Evolutionary conservation across 2,113 vertebrate species (phyloP), one percentile per base, ranked within the genome.

Genomic region (Lagopus muta): DNA sequence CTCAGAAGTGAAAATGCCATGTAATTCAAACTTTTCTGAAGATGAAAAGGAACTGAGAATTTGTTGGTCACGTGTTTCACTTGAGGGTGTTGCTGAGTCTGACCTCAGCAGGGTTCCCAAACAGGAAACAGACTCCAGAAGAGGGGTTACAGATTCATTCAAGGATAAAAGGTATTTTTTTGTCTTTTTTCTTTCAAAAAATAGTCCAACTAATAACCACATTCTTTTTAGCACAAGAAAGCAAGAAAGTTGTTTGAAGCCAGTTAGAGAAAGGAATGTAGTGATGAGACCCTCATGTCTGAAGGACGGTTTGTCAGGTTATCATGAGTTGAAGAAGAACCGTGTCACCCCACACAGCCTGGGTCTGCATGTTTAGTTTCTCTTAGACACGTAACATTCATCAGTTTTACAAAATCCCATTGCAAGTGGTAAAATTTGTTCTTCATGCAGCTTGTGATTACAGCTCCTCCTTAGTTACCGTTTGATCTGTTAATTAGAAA

Each of bases 181-280:
- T 84, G 45, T 27, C 15, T 82, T 77, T 74, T 89, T 45, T 87
- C 71, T 88, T 78, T 75, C 85, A 64, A 83, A 75, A 45, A 30
- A 0, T 40, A 55, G 15, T 54, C 52, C 45, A 69, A 42, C 25
- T 69, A 43, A 75, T 15, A 15, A 47, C 43, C 30, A 32, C 38
- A 43, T 71, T 47, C 18, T 13, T 78, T 86, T 78, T 72, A 36
- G 32, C 16, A 1, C 60, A 38, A 55, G 34, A 30, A 82, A 57
- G 12, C 38, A 75, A 47, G 28, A 30, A 85, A 65, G 40, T 47
- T 86, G 72, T 30, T 50, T 72, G 61, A 57, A 50, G 47, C 27
- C 25, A 28, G 66, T 87, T 4, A 36, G 48, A 71, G 71, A 62
- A 10, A 69, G 10, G 36, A 4, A 9, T 1, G 3, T n/a, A 27